phyloP scores from a whole-genome alignment of 37 sponge, comb jelly and placozoan genomes.

The Geodia barretti region DNA sequence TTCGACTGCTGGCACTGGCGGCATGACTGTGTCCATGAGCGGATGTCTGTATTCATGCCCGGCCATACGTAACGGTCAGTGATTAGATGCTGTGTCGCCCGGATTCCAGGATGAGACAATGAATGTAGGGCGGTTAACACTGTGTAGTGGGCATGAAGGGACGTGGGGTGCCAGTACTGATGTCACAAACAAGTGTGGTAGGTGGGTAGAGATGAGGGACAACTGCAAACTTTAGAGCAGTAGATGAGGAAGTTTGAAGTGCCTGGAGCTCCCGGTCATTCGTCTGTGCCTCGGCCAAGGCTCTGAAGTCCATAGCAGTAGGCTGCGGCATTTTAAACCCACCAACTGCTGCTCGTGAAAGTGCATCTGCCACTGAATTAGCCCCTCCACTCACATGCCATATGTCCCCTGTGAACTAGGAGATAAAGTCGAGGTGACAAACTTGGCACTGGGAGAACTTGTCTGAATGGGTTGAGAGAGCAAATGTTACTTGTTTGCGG shows the following conservation, averaged over 20 bases:
- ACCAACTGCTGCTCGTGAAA: constrained; percentile 15
- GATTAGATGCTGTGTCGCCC: constrained; percentile 35
- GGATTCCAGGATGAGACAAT: constrained; percentile 41
- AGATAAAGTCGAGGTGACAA: constrained; percentile 19
- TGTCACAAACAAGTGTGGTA: background rate
- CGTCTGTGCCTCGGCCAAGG: background rate
- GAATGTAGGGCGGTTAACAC: constrained; percentile 15
- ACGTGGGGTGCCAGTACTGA: constrained; percentile 1
- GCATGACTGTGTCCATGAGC: background rate
- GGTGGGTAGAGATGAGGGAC: background rate
- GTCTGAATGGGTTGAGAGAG: background rate
- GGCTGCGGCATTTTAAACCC: background rate
- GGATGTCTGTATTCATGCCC: too few relatives aligned
- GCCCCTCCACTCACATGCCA: constrained; percentile 8
- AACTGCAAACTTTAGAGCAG: too few relatives aligned
- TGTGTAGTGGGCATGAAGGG: constrained; percentile 11
- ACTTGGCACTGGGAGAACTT: too few relatives aligned
- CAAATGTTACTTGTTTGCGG: too few relatives aligned
- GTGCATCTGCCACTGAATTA: constrained; percentile 43
- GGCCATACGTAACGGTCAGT: background rate
- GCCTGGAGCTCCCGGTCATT: background rate
- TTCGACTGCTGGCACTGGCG: constrained; percentile 11
- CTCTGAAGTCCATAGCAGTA: background rate
- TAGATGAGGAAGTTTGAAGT: too few relatives aligned
- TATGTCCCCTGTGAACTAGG: constrained; percentile 45